Conservation (phyloP, 2,113 vertebrate genomes). For the Platysteira castanea region DNA sequence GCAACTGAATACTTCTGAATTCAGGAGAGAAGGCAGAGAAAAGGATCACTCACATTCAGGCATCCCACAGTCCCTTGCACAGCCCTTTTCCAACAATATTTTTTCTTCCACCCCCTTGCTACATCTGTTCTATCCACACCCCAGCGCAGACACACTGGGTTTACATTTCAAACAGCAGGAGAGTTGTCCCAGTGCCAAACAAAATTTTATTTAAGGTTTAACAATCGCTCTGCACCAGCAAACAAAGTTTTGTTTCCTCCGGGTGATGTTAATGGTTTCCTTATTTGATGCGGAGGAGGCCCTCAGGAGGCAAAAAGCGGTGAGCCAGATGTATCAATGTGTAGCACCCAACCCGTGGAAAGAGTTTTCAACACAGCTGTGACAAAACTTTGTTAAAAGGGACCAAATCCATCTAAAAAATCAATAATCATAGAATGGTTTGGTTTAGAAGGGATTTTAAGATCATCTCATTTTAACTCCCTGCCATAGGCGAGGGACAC, state of each 20-base stretch:
- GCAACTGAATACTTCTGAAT: not conserved
- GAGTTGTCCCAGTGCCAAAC: not conserved
- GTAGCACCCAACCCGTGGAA: not conserved
- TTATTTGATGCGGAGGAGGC: not conserved
- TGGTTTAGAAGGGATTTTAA: not conserved
- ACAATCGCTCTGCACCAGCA: not conserved
- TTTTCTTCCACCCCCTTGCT: not conserved
- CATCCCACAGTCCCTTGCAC: not conserved
- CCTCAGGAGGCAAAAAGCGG: not conserved
- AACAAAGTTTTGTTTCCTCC: not conserved
- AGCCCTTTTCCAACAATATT: not conserved
- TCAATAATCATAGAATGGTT: not conserved
- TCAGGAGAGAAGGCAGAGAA: not conserved
- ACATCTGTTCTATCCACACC: accelerated
- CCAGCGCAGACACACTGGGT: accelerated
- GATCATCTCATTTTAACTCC: not conserved
- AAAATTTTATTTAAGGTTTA: not conserved
- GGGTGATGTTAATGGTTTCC: not conserved
- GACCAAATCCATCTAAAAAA: no score
- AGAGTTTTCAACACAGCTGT: not conserved
- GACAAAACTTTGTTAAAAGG: not conserved
- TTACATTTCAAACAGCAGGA: not conserved
- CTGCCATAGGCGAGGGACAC: not conserved
- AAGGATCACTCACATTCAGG: accelerated
- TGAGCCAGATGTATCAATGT: accelerated